phyloP scores from a whole-genome alignment of 1,140 invertebrate species.

The Drosophila lini region DNA sequence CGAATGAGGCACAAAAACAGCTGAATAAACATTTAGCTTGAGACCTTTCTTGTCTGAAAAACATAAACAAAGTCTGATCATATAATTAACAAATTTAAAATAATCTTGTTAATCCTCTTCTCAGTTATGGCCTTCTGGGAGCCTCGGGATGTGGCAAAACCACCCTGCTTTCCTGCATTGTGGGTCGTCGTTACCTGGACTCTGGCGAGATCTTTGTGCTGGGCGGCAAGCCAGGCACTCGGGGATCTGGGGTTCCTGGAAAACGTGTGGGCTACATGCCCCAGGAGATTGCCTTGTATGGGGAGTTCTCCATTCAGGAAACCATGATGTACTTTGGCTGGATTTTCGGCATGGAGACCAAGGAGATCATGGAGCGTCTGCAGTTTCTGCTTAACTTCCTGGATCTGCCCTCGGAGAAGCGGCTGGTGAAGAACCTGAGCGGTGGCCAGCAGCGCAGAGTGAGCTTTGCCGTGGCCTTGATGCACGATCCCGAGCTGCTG shows the following conservation, averaged over 20 bases:
- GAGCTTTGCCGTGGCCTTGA: constrained; percentile 95
- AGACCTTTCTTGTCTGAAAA: neutral
- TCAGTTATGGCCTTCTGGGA: constrained; percentile 92
- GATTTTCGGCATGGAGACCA: constrained; percentile 95
- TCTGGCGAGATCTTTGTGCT: constrained; percentile 93
- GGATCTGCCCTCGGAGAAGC: constrained; percentile 92
- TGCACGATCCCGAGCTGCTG: constrained; percentile 96
- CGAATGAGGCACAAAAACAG: neutral
- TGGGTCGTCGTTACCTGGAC: constrained; percentile 91
- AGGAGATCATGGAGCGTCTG: constrained; percentile 91
- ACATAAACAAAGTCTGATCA: neutral
- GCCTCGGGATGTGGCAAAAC: constrained; percentile 94
- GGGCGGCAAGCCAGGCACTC: constrained; percentile 92
- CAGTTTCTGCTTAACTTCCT: constrained; percentile 95
- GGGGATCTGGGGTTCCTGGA: constrained; percentile 94
- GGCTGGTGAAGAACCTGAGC: constrained; percentile 95
- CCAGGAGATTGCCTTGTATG: constrained; percentile 96
- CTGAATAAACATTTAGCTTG: neutral
- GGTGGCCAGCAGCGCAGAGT: constrained; percentile 96
- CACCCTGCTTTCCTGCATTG: constrained; percentile 93
- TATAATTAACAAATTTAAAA: neutral
- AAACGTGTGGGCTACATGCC: constrained; percentile 94
- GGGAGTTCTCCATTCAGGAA: constrained; percentile 97
- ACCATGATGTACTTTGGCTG: constrained; percentile 99
- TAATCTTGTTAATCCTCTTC: neutral